These are phyloP conservation scores for Atherinosoma microstoma DNA, from an alignment of 2,797 vertebrate genomes.

Conservation along the genomic window DNA sequence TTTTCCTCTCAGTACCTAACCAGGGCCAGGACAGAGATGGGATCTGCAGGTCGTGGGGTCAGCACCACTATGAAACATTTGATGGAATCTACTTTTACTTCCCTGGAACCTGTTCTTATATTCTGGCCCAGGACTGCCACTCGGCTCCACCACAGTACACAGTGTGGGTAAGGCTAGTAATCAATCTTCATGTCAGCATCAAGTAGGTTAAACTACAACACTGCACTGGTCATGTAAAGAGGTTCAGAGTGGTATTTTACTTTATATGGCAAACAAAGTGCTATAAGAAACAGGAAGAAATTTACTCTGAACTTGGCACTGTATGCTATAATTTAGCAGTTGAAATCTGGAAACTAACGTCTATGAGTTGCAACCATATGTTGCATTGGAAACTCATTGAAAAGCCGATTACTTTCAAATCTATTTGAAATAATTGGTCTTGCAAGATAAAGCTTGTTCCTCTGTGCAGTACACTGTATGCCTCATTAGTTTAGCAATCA, in stretches of 20 bases:
- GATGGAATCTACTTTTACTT: constrained; percentile 98
- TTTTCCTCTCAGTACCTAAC: constrained; percentile 89
- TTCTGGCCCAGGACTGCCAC: constrained; percentile 96
- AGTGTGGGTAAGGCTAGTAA: constrained; percentile 90
- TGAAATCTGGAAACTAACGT: background rate
- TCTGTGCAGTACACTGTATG: background rate
- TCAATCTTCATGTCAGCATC: background rate
- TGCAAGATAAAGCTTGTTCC: background rate
- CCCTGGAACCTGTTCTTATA: constrained; percentile 96
- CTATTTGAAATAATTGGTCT: background rate
- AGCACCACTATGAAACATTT: constrained; percentile 97
- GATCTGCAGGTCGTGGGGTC: constrained; percentile 98
- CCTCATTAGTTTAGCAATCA: background rate
- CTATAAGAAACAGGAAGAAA: too few relatives aligned
- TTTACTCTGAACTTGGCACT: background rate
- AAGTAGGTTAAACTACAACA: background rate
- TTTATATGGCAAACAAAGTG: background rate
- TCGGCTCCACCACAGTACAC: constrained; percentile 91
- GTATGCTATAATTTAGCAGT: background rate
- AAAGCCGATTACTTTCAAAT: background rate
- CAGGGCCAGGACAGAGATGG: constrained; percentile 93
- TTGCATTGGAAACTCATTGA: too few relatives aligned
- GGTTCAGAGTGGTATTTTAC: constrained; percentile 1
- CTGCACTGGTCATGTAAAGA: background rate
- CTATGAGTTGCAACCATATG: too few relatives aligned